These are phyloP conservation scores for Python bivittatus DNA, from an alignment of 2,113 vertebrate species.

Conservation along the genomic window DNA sequence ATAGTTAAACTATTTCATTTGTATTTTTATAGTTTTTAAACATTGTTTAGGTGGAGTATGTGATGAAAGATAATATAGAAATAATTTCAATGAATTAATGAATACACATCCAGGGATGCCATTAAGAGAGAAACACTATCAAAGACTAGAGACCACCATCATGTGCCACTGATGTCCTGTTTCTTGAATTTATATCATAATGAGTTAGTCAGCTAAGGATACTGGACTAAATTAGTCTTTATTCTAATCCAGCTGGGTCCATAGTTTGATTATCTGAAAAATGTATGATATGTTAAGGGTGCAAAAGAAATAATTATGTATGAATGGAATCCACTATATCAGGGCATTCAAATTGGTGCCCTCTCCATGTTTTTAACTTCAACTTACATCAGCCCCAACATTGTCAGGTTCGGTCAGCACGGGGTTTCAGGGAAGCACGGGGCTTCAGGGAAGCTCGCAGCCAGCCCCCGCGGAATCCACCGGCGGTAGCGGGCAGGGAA, in stretches of 20 bases:
- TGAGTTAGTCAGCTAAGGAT: not conserved
- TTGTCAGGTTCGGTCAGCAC: no score
- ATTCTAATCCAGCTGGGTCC: no score
- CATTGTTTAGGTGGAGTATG: not conserved
- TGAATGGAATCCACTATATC: not conserved
- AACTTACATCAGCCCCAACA: not conserved
- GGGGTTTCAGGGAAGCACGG: no score
- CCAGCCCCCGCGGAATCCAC: no score
- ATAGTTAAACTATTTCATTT: not conserved
- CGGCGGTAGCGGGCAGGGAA: no score
- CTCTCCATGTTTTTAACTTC: not conserved
- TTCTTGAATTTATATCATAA: not conserved
- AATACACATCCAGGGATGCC: not conserved
- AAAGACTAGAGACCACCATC: not conserved
- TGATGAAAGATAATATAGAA: not conserved
- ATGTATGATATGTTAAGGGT: not conserved
- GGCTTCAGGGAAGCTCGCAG: no score
- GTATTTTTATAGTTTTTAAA: not conserved
- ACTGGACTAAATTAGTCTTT: not conserved
- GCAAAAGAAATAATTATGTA: not conserved
- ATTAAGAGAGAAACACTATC: not conserved
- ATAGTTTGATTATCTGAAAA: not conserved
- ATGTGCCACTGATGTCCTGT: not conserved
- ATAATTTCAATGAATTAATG: not conserved
- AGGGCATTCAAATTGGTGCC: not conserved